Evolutionary conservation across 2,113 vertebrate species (phyloP).

Genomic region (Saguinus imperator): DNA sequence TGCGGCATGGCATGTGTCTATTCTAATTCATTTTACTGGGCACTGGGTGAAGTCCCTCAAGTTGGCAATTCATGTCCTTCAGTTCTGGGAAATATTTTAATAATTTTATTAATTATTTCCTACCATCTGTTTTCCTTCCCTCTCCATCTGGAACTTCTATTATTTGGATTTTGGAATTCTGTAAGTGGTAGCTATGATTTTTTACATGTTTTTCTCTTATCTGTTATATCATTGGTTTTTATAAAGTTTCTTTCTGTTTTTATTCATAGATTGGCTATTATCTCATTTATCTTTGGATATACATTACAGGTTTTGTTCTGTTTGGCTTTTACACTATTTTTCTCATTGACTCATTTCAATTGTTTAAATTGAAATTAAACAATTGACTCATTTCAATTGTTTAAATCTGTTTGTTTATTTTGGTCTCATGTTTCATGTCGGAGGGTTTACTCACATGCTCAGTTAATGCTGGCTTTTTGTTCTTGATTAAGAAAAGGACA

Average conservation of each 20-base stretch:
- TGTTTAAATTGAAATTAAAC: too few relatives aligned
- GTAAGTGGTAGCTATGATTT: not conserved
- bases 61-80: constrained; percentile 29
- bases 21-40: not conserved
- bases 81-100: constrained; percentile 55
- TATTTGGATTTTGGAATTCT: constrained; percentile 52
- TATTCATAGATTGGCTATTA: not conserved
- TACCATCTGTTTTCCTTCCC: constrained; percentile 62
- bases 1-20: not conserved
- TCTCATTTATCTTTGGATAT: not conserved
- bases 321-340: not conserved
- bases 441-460: not conserved
- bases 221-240: not conserved
- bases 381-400: not conserved
- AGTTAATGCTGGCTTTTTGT: not conserved
- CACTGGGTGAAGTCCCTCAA: not conserved
- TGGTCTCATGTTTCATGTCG: not conserved
- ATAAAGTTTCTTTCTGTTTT: not conserved
- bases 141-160: constrained; percentile 59
- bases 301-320: not conserved
- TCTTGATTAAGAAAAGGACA: not conserved
- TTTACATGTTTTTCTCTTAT: not conserved
- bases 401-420: not conserved
- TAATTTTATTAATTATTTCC: constrained; percentile 68
- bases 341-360: not conserved